Evolutionary conservation across 2,113 vertebrate genomes (phyloP), one percentile per base, ranked within the genome.

Genomic region (Nothoprocta perdicaria): DNA sequence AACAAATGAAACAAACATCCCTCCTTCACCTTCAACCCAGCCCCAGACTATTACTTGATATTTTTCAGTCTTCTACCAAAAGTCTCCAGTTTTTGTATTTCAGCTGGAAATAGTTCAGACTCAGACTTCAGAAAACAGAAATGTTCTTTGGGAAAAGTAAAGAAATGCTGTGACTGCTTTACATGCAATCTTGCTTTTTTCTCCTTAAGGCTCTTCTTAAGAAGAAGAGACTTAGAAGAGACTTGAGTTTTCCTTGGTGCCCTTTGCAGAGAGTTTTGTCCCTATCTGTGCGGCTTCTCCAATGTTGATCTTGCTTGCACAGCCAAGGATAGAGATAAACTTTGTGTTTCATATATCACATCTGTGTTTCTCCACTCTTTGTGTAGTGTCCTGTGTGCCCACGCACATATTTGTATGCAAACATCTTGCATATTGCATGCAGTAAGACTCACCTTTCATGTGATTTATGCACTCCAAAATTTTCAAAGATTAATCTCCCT

Each of bases 1-100:
- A 94, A 55, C 45, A 88, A 83, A 55, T 45, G 85, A 83, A 63
- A 58, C 13, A 90, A 81, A 41, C 50, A 61, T 9, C 14, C 15
- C 10, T 80, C 24, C 12, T 67, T 74, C 23, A 27, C 38, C 9
- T 74, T 78, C 38, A 10, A 22, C 82, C 76, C 55, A 74, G 5
- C 86, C 91, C 90, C 86, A 80, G 86, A 67, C 17, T 41, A 27
- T 67, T 33, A 27, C 12, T 67, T 91, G 87, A 91, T 82, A 92
- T 93, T 91, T 94, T 50, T 80, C 60, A 48, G 12, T 26, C 18
- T 77, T 74, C 18, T 55, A 17, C 17, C 22, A 52, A 80, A 53
- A 15, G 12, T 5, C 15, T 65, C 40, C 31, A 26, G 18, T 12
- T 80, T 67, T 80, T 38, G 4, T 9, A 8, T 57, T 80, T 89